A percentile compares a stretch with the other conserved stretches of the same genome.
Evolutionary conservation across 2,113 vertebrate species (phyloP).

Genomic region (Xenopus tropicalis): UCB_Xtro_10.0 CM004445.2:43933501-43934000

Average conservation of each 20-base stretch:
- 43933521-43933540: background rate
- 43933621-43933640: constrained; percentile 16
- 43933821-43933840: background rate
- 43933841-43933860: background rate
- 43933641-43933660: constrained; percentile 4
- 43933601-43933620: constrained; percentile 1
- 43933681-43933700: constrained; percentile 14
- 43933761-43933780: background rate
- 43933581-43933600: background rate
- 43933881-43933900: too few relatives aligned
- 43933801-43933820: background rate
- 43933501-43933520: background rate
- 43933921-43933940: too few relatives aligned
- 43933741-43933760: constrained; percentile 3
- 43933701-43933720: constrained; percentile 21
- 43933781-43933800: background rate
- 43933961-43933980: too few relatives aligned
- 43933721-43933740: constrained; percentile 1
- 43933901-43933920: too few relatives aligned
- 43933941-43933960: too few relatives aligned
- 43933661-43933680: constrained; percentile 19
- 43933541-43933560: background rate
- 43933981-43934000: too few relatives aligned
- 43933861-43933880: too few relatives aligned
- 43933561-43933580: background rate